Evolutionary conservation across 2,797 vertebrate genomes (phyloP).

Genomic region (Bovichtus diacanthus): DNA sequence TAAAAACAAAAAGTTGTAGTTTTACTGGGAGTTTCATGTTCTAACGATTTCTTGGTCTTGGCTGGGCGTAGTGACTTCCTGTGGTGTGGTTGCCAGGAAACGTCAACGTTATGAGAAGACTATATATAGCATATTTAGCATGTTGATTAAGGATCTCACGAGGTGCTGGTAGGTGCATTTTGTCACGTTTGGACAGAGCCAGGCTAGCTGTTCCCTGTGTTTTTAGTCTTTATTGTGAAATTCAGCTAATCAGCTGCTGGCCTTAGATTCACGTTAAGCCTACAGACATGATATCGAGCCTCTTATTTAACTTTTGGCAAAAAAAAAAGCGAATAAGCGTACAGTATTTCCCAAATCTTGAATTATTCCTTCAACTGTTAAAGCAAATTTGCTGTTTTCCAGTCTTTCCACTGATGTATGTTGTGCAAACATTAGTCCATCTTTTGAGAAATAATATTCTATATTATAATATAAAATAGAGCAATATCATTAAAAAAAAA

Average conservation of each 20-base stretch:
- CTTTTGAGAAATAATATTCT: conserved; percentile 1
- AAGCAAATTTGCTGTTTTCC: neutral
- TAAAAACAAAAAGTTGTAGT: neutral
- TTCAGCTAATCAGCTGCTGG: neutral
- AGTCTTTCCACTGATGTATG: neutral
- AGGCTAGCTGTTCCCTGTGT: neutral
- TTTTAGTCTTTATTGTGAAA: neutral
- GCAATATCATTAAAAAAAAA: neutral
- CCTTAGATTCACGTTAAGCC: neutral
- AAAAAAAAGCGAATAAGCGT: neutral
- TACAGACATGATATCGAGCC: too few species aligned
- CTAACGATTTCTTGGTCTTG: too few species aligned
- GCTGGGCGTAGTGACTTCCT: neutral
- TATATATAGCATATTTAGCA: too few species aligned
- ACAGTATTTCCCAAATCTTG: neutral
- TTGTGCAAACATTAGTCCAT: neutral
- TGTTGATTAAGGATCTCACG: conserved; percentile 13
- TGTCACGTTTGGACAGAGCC: neutral
- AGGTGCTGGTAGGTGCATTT: neutral
- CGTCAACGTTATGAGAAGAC: neutral
- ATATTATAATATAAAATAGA: neutral
- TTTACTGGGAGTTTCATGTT: neutral
- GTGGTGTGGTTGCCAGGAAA: conserved; percentile 1
- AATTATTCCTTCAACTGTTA: too few species aligned
- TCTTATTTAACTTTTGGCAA: too few species aligned